Evolutionary conservation across 2,888 invertebrate genomes (phyloP).

Genomic region (Pogonocherus hispidulus): DNA sequence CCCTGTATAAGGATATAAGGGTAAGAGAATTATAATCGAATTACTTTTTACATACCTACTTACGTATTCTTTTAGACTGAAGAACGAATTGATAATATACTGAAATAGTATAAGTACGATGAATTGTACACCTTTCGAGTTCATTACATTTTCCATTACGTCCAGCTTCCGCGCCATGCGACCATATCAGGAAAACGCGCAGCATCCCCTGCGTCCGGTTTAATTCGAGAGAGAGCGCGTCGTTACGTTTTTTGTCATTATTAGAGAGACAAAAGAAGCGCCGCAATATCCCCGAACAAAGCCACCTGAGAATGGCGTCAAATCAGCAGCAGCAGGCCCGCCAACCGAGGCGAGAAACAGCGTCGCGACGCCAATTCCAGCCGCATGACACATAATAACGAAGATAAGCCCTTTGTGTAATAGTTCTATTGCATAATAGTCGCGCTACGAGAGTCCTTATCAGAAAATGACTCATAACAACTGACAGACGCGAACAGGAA

Average conservation of each 20-base stretch:
- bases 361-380: slow-evolving; percentile 65
- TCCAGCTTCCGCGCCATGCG: slow-evolving; percentile 10
- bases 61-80: too few species aligned
- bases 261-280: slow-evolving; percentile 49
- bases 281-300: slow-evolving; percentile 55
- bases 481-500: slow-evolving; percentile 73
- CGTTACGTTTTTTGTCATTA: slow-evolving; percentile 50
- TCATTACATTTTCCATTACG: background rate
- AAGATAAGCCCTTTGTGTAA: slow-evolving; percentile 69
- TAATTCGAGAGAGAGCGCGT: slow-evolving; percentile 41
- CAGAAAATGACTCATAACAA: slow-evolving; percentile 83
- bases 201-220: slow-evolving; percentile 43
- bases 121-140: too few species aligned
- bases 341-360: slow-evolving; percentile 63
- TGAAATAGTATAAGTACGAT: too few species aligned
- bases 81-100: too few species aligned
- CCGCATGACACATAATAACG: slow-evolving; percentile 69
- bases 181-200: slow-evolving; percentile 8
- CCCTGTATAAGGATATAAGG: too few species aligned
- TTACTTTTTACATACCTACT: too few species aligned
- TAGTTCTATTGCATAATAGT: slow-evolving; percentile 71
- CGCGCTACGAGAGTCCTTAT: slow-evolving; percentile 73
- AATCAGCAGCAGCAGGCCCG: slow-evolving; percentile 50
- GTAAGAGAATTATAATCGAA: too few species aligned
- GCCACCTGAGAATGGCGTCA: slow-evolving; percentile 61